Base-by-base conservation (phyloP, 2,797 vertebrate genomes). In the Zalophus californianus region DNA sequence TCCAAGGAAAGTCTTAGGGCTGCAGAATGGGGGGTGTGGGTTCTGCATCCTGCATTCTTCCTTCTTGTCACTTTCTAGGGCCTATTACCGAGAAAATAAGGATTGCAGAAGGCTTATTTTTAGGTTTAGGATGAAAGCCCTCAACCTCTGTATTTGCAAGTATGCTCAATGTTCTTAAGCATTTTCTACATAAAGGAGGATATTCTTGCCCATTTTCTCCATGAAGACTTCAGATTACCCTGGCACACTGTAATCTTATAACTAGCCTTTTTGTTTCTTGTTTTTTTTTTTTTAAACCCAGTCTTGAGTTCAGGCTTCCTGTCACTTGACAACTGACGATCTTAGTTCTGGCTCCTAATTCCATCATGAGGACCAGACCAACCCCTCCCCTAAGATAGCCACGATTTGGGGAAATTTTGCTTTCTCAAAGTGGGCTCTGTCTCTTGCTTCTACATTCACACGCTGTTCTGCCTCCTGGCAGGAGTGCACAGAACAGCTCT, bases 1-100 rank as follows among this genome's bases (percentile, higher is more conserved):
- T 98, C 97, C 94, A 97, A 96, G 90, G 95, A 91, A 97, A 97
- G 90, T 94, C 92, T 97, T 32, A 87, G 86, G 7, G 20, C 88
- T 72, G 29, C 85, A 91, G 88, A 78, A 62, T 27, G 41, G 25
- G n/a, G 41, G 62, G 58, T 23, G 73, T 32, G 14, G 41, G 25
- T 35, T 75, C 10, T 3, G 54, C 48, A 72, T 38, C 35, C 38
- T 35, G 7, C 7, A 27, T 84, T 78, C n/a, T 25, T 88, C 16
- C 38, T 78, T 38, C 35, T 87, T 87, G 4, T 84, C 35, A 35
- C 25, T 41, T 93, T 70, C 23, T 56, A 29, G 7, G 35, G 35
- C 32, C 60, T 83, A 15, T 78, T 94, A 54, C 38, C 79, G 52
- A 60, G 50, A 27, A 95, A 93, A 56, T 27, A 54, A 72, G 32